Evolutionary conservation across 2,888 invertebrate genomes (phyloP).

Genomic region (Bimastos eiseni): DNA sequence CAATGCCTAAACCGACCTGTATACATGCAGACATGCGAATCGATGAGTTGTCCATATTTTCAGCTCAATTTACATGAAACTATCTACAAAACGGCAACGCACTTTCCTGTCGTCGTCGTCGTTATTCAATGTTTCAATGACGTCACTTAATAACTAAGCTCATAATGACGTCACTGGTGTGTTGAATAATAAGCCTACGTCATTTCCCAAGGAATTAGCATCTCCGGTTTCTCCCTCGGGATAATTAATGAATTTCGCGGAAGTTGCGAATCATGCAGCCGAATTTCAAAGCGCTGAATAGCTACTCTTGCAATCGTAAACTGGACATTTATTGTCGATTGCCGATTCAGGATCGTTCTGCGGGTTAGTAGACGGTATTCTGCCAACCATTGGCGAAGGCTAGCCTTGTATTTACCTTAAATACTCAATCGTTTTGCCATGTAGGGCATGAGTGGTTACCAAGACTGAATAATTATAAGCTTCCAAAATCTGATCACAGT

Average conservation of each 20-base stretch:
- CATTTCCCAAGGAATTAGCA: not conserved
- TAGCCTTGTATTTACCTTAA: not conserved
- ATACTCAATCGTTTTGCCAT: too few relatives aligned
- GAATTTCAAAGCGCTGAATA: not conserved
- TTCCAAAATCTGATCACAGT: too few relatives aligned
- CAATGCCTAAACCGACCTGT: too few relatives aligned
- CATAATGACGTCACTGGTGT: not conserved
- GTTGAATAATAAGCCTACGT: not conserved
- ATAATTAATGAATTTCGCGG: not conserved
- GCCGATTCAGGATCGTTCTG: not conserved
- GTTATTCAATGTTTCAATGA: not conserved
- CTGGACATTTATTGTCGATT: not conserved
- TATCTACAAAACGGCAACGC: too few relatives aligned
- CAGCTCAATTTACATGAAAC: too few relatives aligned
- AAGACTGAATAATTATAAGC: too few relatives aligned
- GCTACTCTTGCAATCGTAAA: not conserved
- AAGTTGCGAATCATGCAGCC: not conserved
- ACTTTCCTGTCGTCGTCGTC: too few relatives aligned
- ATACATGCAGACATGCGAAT: too few relatives aligned
- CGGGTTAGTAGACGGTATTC: not conserved
- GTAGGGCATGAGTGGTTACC: too few relatives aligned
- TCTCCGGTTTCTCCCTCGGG: not conserved
- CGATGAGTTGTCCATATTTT: too few relatives aligned
- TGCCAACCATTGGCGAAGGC: not conserved
- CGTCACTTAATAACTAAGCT: not conserved